Conservation (phyloP, 1,140 invertebrate genomes). For the Drepana arcuata region DNA sequence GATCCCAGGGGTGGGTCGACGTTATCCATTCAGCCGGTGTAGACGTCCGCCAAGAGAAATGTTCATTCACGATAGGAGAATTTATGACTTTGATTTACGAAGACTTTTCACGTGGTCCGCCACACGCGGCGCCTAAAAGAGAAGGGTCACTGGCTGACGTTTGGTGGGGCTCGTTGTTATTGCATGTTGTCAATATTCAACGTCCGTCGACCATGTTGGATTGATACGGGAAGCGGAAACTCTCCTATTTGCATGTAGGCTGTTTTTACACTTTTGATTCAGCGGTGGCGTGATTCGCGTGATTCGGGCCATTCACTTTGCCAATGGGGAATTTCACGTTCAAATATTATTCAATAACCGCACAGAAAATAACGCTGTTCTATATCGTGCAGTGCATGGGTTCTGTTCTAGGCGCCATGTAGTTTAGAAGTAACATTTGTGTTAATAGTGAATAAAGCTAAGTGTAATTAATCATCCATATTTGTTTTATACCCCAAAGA, state of each 20-base stretch:
- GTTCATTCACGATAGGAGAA: constrained; percentile 66
- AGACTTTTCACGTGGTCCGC: constrained; percentile 50
- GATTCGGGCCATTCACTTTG: too few relatives aligned
- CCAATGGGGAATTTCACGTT: too few relatives aligned
- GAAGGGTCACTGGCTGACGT: constrained; percentile 51
- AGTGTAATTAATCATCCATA: too few relatives aligned
- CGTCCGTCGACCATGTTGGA: constrained; percentile 34
- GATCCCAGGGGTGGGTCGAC: constrained; percentile 59
- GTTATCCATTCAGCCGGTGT: constrained; percentile 60
- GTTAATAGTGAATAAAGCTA: too few relatives aligned
- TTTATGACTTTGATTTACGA: constrained; percentile 64
- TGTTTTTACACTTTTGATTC: constrained; percentile 24
- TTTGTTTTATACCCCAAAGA: too few relatives aligned
- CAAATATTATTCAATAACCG: too few relatives aligned
- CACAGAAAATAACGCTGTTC: too few relatives aligned
- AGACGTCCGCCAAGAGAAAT: constrained; percentile 66
- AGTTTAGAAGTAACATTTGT: too few relatives aligned
- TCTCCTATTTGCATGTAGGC: constrained; percentile 43
- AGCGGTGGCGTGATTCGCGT: constrained; percentile 7
- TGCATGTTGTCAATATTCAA: constrained; percentile 49
- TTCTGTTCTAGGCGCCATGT: too few relatives aligned
- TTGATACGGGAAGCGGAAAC: constrained; percentile 49
- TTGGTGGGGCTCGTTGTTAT: constrained; percentile 49
- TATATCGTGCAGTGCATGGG: too few relatives aligned
- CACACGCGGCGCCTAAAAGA: constrained; percentile 43